These are phyloP conservation scores for Parazoanthus darwini DNA, from an alignment of 92 coral and sea anemone species.

Conservation along the genomic window DNA sequence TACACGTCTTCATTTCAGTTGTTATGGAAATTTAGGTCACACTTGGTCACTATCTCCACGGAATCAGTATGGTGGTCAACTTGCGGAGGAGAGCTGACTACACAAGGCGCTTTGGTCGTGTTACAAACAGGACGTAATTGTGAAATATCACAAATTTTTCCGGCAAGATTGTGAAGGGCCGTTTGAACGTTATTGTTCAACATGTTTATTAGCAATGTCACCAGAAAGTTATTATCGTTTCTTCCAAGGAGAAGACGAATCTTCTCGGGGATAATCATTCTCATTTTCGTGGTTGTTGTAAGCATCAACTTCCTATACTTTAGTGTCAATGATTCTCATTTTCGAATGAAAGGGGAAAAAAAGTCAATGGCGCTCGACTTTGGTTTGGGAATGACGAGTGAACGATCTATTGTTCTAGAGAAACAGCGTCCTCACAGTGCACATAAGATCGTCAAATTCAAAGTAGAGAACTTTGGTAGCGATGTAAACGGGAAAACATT, in stretches of 20 bases:
- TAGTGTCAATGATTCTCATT: neutral
- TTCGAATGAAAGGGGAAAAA: neutral
- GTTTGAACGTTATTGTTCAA: neutral
- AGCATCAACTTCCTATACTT: neutral
- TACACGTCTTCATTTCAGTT: too few species aligned
- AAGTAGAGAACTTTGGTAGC: too few species aligned
- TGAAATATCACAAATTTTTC: neutral
- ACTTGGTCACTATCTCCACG: too few species aligned
- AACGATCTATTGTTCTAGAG: neutral
- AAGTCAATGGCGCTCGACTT: neutral
- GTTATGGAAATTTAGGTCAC: too few species aligned
- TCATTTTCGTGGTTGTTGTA: neutral
- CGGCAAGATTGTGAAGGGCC: neutral
- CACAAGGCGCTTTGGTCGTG: neutral
- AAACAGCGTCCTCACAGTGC: neutral
- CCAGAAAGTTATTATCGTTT: neutral
- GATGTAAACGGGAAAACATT: neutral
- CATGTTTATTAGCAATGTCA: constrained; percentile 6
- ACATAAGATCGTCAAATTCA: neutral
- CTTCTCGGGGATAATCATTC: neutral
- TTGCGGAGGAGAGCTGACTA: too few species aligned
- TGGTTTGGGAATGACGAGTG: neutral
- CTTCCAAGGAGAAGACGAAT: constrained; percentile 18
- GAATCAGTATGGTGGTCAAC: too few species aligned
- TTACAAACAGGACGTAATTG: neutral